Evolutionary conservation across 2,888 invertebrate genomes (phyloP).

Genomic region (Brachyptera putata): DNA sequence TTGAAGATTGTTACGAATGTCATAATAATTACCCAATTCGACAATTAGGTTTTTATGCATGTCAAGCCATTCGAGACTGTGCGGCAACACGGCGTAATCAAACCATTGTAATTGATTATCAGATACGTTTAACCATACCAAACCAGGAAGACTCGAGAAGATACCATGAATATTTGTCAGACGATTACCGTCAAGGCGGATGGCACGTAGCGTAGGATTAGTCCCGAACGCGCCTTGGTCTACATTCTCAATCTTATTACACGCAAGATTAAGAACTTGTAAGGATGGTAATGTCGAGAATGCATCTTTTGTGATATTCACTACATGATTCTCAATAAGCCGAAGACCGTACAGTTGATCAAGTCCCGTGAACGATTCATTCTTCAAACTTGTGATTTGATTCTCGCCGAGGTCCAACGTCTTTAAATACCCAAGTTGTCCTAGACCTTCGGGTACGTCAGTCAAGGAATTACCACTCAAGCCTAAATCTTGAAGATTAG

Average conservation of each 20-base stretch:
- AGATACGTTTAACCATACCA: slow-evolving; percentile 77
- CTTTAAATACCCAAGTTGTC: slow-evolving; percentile 64
- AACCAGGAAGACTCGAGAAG: slow-evolving; percentile 66
- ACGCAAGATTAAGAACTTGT: slow-evolving; percentile 74
- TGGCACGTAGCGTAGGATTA: slow-evolving; percentile 67
- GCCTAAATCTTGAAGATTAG: slow-evolving; percentile 71
- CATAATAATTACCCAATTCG: slow-evolving; percentile 68
- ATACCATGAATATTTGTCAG: slow-evolving; percentile 73
- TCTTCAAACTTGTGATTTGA: slow-evolving; percentile 64
- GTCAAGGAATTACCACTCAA: slow-evolving; percentile 68
- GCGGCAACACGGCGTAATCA: slow-evolving; percentile 74
- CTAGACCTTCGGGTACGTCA: slow-evolving; percentile 65
- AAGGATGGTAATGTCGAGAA: slow-evolving; percentile 67
- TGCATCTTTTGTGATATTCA: slow-evolving; percentile 69
- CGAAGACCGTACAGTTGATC: slow-evolving; percentile 70
- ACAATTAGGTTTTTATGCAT: slow-evolving; percentile 75
- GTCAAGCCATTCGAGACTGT: slow-evolving; percentile 73
- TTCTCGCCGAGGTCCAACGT: slow-evolving; percentile 80
- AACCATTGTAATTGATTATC: slow-evolving; percentile 74
- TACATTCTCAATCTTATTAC: slow-evolving; percentile 71
- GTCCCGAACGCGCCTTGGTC: slow-evolving; percentile 73
- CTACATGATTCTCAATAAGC: slow-evolving; percentile 74
- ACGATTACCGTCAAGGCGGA: slow-evolving; percentile 73
- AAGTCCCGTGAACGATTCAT: slow-evolving; percentile 68
- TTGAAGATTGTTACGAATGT: slow-evolving; percentile 58